A percentile compares a stretch with the other conserved stretches of the same genome.
Evolutionary conservation across 2,888 invertebrate species (phyloP).

Genomic region (Xestia xanthographa): DNA sequence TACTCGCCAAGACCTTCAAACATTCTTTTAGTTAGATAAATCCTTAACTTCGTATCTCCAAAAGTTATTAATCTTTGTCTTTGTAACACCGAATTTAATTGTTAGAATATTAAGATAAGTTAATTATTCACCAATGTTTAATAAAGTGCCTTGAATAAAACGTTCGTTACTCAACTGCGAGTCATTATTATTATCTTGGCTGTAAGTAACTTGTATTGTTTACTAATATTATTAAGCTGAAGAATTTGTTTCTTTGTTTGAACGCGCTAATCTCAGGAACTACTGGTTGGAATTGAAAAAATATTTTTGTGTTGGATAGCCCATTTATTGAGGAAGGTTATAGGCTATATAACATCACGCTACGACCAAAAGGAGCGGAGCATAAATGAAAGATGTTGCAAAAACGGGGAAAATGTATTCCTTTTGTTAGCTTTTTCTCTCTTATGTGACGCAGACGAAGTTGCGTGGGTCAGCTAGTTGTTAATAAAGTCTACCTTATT

Average conservation of each 20-base stretch:
- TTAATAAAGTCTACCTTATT: background rate
- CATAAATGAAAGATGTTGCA: too few species aligned
- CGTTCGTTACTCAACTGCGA: background rate
- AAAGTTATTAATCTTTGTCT: conserved; percentile 20
- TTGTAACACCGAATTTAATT: conserved; percentile 22
- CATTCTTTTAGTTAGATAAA: conserved; percentile 7
- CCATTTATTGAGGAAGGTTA: too few species aligned
- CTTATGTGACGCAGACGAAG: too few species aligned
- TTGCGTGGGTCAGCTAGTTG: too few species aligned
- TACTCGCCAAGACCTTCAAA: conserved; percentile 5
- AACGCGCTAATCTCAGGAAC: too few species aligned
- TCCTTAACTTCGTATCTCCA: conserved; percentile 15
- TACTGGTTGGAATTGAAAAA: too few species aligned
- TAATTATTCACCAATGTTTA: conserved; percentile 3
- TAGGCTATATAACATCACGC: too few species aligned
- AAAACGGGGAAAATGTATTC: too few species aligned
- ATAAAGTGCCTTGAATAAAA: conserved; percentile 1
- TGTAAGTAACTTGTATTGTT: conserved; percentile 3
- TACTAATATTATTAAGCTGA: background rate
- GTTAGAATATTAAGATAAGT: conserved; percentile 6
- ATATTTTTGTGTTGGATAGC: too few species aligned
- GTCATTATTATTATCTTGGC: conserved; percentile 11
- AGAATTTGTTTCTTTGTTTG: too few species aligned
- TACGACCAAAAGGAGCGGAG: too few species aligned
- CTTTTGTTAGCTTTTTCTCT: too few species aligned